Conservation (phyloP, 2,797 vertebrate genomes). For the Jordanella pulchra region DNA sequence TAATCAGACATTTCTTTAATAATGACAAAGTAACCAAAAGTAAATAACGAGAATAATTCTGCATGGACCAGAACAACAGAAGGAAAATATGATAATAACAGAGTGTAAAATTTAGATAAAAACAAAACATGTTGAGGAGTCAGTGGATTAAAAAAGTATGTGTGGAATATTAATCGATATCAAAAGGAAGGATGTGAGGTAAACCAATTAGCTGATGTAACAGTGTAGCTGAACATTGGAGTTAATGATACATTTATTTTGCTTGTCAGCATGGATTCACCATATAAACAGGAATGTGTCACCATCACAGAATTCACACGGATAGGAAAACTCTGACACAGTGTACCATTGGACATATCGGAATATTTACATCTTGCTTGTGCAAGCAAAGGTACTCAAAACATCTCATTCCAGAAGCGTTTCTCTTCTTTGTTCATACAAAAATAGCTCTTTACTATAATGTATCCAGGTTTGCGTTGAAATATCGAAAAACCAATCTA, state of each 20-base stretch:
- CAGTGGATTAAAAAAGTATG: conserved; percentile 4
- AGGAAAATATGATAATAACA: not conserved
- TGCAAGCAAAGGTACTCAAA: conserved; percentile 72
- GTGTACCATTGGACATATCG: conserved; percentile 68
- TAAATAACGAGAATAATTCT: conserved; percentile 60
- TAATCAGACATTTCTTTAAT: conserved; percentile 73
- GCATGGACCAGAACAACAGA: conserved; percentile 62
- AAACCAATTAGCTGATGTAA: conserved; percentile 50
- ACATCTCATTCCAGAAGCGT: conserved; percentile 48
- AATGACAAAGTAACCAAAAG: conserved; percentile 74
- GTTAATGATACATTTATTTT: conserved; percentile 55
- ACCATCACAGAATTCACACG: conserved; percentile 58
- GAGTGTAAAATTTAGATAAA: conserved; percentile 37
- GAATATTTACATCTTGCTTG: conserved; percentile 75
- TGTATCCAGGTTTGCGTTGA: conserved; percentile 66
- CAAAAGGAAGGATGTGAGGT: conserved; percentile 38
- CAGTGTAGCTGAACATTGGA: conserved; percentile 42
- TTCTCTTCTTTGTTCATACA: conserved; percentile 64
- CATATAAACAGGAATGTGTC: conserved; percentile 74
- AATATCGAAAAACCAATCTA: conserved; percentile 71
- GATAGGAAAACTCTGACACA: conserved; percentile 61
- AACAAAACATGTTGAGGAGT: conserved; percentile 10
- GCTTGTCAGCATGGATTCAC: conserved; percentile 41
- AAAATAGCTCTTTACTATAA: conserved; percentile 82
- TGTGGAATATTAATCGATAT: conserved; percentile 56